These are phyloP conservation scores for Phoxinus phoxinus DNA, from an alignment of 2,113 vertebrate genomes.

Conservation along the genomic window DNA sequence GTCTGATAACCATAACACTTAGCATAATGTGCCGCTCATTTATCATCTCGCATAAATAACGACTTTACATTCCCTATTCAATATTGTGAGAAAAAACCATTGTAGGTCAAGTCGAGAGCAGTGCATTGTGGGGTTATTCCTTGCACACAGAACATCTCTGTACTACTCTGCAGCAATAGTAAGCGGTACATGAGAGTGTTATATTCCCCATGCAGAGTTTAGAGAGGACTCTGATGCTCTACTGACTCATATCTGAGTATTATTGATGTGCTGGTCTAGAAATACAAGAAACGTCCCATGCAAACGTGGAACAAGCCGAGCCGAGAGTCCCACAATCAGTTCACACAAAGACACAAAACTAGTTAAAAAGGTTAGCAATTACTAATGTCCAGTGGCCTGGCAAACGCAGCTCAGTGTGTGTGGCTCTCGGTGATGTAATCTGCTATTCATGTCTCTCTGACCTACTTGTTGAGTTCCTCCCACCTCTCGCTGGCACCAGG, in stretches of 20 bases:
- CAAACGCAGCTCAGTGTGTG: conserved; percentile 37
- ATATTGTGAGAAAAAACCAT: not conserved
- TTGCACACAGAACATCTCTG: not conserved
- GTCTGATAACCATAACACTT: not conserved
- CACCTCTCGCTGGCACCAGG: not conserved
- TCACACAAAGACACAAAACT: conserved; percentile 18
- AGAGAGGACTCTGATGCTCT: not conserved
- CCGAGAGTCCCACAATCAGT: conserved; percentile 16
- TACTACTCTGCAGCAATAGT: not conserved
- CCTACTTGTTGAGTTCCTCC: conserved; percentile 53
- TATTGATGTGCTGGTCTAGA: not conserved
- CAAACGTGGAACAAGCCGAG: not conserved
- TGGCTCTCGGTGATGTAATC: conserved; percentile 44
- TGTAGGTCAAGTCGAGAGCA: not conserved
- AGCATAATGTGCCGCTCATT: not conserved
- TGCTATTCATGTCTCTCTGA: conserved; percentile 46
- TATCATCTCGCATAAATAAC: not conserved
- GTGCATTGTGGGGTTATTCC: not conserved
- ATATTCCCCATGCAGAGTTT: not conserved
- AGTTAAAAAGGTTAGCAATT: conserved; percentile 36
- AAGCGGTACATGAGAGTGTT: not conserved
- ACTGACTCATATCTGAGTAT: not conserved
- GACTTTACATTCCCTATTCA: not conserved
- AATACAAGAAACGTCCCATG: not conserved
- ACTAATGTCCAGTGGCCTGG: conserved; percentile 54